Conservation (phyloP, 2,113 vertebrate species). For the Oryzias melastigma region DNA sequence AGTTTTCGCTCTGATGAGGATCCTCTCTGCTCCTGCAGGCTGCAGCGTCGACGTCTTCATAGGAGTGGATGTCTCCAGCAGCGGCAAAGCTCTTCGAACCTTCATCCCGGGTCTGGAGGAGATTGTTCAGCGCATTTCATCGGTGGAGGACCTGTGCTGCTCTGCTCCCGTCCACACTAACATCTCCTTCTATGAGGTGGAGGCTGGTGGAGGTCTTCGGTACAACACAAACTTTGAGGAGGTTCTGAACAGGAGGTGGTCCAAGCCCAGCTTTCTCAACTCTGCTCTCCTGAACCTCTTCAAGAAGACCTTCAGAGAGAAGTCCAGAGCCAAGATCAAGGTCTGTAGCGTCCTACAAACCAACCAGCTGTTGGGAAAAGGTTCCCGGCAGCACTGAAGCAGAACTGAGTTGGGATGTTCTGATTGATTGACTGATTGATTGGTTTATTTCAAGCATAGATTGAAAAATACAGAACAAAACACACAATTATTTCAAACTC, state of each 20-base stretch:
- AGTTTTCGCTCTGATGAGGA: background rate
- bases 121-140: slow-evolving; percentile 58
- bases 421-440: too few relatives aligned
- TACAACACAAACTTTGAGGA: slow-evolving; percentile 77
- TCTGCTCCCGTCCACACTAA: background rate
- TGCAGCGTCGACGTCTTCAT: slow-evolving; percentile 78
- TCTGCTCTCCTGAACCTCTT: slow-evolving; percentile 70
- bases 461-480: too few relatives aligned
- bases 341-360: slow-evolving; percentile 34
- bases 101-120: slow-evolving; percentile 56
- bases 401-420: too few relatives aligned
- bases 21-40: slow-evolving; percentile 34
- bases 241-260: slow-evolving; percentile 55
- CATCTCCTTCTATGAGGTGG: slow-evolving; percentile 68
- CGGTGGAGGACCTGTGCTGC: slow-evolving; percentile 68
- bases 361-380: background rate
- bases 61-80: slow-evolving; percentile 76
- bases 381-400: background rate
- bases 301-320: slow-evolving; percentile 44
- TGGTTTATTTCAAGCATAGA: too few relatives aligned
- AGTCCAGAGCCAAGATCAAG: slow-evolving; percentile 44
- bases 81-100: slow-evolving; percentile 21
- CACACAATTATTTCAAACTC: too few relatives aligned
- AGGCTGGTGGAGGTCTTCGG: slow-evolving; percentile 28
- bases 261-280: slow-evolving; percentile 66